Percentiles rank a stretch among this genome's conserved stretches.
Conservation (phyloP, 64 coral and sea anemone genomes). For the Anthopleura sola region DNA sequence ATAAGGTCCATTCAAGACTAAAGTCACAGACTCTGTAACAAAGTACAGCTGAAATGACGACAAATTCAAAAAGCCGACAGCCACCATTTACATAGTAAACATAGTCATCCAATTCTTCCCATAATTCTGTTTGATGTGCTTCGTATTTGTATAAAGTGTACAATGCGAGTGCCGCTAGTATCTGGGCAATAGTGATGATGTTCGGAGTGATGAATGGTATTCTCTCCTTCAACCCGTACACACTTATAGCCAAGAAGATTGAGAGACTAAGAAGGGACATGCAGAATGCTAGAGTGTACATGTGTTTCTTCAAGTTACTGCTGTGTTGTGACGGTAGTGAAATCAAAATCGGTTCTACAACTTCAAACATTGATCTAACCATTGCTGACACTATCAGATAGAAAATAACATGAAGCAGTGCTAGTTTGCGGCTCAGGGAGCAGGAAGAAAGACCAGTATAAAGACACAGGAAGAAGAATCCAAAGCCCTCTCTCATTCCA, state of each 20-base stretch:
- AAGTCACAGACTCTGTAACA: slow-evolving; percentile 96
- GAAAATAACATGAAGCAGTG: slow-evolving; percentile 87
- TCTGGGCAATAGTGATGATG: slow-evolving; percentile 96
- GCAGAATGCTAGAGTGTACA: slow-evolving; percentile 66
- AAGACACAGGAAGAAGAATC: slow-evolving; percentile 87
- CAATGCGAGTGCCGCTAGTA: slow-evolving; percentile 76
- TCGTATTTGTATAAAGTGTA: slow-evolving; percentile 89
- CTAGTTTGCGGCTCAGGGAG: slow-evolving; percentile 77
- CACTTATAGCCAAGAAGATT: slow-evolving; percentile 85
- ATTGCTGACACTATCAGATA: slow-evolving; percentile 89
- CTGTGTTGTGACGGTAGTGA: slow-evolving; percentile 68
- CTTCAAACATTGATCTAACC: slow-evolving; percentile 93
- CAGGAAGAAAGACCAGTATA: slow-evolving; percentile 93
- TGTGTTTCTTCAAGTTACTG: slow-evolving; percentile 65
- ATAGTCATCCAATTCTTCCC: slow-evolving; percentile 97
- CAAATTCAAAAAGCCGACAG: slow-evolving; percentile 92
- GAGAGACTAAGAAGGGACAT: slow-evolving; percentile 53
- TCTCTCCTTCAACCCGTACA: slow-evolving; percentile 84
- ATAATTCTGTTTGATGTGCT: slow-evolving; percentile 77
- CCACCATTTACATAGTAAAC: slow-evolving; percentile 95
- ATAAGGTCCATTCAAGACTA: slow-evolving; percentile 91
- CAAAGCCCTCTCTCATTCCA: slow-evolving; percentile 89
- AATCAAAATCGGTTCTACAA: slow-evolving; percentile 83
- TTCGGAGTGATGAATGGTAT: slow-evolving; percentile 97
- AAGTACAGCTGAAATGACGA: slow-evolving; percentile 88